Conservation (phyloP, 2,888 invertebrate genomes). For the Incurvaria masculella region DNA sequence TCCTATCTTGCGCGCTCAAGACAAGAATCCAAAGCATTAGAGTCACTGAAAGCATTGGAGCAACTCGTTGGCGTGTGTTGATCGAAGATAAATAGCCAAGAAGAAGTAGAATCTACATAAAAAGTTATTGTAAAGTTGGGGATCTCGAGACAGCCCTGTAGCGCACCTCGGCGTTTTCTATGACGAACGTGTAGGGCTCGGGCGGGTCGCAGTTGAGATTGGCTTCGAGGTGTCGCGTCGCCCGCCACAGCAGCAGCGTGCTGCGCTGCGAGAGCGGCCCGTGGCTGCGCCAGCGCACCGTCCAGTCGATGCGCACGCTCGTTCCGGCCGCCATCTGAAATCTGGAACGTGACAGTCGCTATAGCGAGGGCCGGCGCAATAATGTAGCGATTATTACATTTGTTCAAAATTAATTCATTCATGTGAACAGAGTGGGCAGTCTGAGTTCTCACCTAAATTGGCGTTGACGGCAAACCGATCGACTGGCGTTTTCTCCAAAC, state of each 20-base stretch:
- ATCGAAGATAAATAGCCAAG: no score
- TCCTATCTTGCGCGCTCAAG: no score
- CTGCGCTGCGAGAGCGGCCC: conserved; percentile 26
- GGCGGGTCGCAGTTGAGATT: conserved; percentile 26
- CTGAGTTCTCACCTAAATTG: no score
- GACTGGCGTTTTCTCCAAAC: no score
- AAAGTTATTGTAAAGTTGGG: no score
- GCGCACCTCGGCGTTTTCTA: conserved; percentile 30
- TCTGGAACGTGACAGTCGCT: conserved; percentile 14
- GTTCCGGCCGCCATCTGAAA: conserved; percentile 20
- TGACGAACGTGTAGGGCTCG: conserved; percentile 28
- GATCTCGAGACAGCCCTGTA: no score
- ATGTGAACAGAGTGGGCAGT: no score
- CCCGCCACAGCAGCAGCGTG: conserved; percentile 28
- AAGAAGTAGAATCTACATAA: no score
- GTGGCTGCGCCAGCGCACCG: conserved; percentile 26
- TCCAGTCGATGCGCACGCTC: conserved; percentile 22
- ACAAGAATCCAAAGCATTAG: no score
- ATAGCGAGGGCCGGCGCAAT: background rate
- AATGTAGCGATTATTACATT: conserved; percentile 1
- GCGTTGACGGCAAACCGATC: no score
- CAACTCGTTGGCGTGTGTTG: no score
- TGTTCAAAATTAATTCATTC: conserved; percentile 3
- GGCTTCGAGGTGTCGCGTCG: conserved; percentile 25
- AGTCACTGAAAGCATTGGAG: no score